Base-by-base conservation (phyloP, 30 jellyfish, hydroid and myxozoan genomes). In the Clytia hemisphaerica region DNA sequence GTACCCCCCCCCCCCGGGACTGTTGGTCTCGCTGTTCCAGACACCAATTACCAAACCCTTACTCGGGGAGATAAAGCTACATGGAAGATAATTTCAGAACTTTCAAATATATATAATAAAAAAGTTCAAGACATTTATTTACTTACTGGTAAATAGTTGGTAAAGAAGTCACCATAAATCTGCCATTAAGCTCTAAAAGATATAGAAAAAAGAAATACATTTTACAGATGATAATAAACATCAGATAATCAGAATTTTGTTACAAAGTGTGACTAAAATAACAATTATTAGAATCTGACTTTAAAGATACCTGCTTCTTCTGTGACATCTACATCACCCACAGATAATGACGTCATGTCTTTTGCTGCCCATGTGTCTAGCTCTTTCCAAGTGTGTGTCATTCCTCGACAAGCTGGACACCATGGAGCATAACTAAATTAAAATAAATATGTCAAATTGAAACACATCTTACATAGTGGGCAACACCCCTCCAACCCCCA, bases 401-500 rank as follows among this genome's bases (percentile, higher is more conserved):
- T 32, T 38, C 49, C 65, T 45, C 94, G 82, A 64, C 97, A 88
- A 14, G 97, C 97, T 6, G 97, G 97, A 79, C 97, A 88, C 97
- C 97, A 88, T 26, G 97, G 97, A 18, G 97, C 97, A 88, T 72
- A 88, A 59, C 97, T 88, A 55, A 12, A 64, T 51, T 10, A 14
- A 38, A 22, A 37, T 53, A 67, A 68, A 33, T 0, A 0, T 28
- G 1, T 4, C n/a, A 58, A 31, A 73, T n/a, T 6, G 76, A 62
- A 18, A 30, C n/a, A n/a, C n/a, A n/a, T n/a, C 12, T 10, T n/a
- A n/a, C n/a, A n/a, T n/a, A n/a, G n/a, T n/a, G n/a, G n/a, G n/a
- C n/a, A n/a, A n/a, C n/a, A n/a, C n/a, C n/a, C n/a, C n/a, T n/a
- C n/a, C n/a, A n/a, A n/a, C n/a, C n/a, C n/a, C n/a, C n/a, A n/a